A percentile compares a stretch with the other conserved stretches of the same genome.
These are phyloP conservation scores for Sphaeridia pumilis DNA, from an alignment of 2,888 invertebrate species.

Conservation along the genomic window DNA sequence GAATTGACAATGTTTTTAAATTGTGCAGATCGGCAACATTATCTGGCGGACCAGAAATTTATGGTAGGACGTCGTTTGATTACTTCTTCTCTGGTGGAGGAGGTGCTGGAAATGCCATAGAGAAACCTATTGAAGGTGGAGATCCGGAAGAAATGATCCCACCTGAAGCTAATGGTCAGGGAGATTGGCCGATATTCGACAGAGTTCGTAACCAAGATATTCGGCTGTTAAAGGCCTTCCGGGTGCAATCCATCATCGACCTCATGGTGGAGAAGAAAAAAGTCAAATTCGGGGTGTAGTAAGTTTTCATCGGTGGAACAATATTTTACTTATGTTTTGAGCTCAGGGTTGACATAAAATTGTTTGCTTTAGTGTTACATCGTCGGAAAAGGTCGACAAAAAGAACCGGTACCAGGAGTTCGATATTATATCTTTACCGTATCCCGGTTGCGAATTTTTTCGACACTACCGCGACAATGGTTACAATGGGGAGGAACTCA, in stretches of 20 bases:
- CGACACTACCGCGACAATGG: slow-evolving; percentile 58
- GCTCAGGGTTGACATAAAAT: background rate
- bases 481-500: slow-evolving; percentile 53
- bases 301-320: slow-evolving; percentile 40
- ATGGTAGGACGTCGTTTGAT: slow-evolving; percentile 51
- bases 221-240: slow-evolving; percentile 54
- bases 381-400: slow-evolving; percentile 71
- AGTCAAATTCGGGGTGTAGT: slow-evolving; percentile 68
- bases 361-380: slow-evolving; percentile 52
- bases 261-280: slow-evolving; percentile 76
- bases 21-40: slow-evolving; percentile 63
- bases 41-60: slow-evolving; percentile 60
- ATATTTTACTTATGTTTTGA: background rate
- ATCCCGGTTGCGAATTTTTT: slow-evolving; percentile 76
- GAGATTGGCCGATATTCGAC: slow-evolving; percentile 51
- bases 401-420: slow-evolving; percentile 62
- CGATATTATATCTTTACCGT: slow-evolving; percentile 59
- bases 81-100: slow-evolving; percentile 46
- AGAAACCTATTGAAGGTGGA: too few species aligned
- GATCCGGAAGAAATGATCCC: slow-evolving; percentile 33
- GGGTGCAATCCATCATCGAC: slow-evolving; percentile 64
- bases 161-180: slow-evolving; percentile 32
- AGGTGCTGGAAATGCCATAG: slow-evolving; percentile 37
- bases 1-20: too few species aligned
- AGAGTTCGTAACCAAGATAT: slow-evolving; percentile 56